phyloP scores from a whole-genome alignment of 2,113 vertebrate species.

The Rhagologus leucostigma region DNA sequence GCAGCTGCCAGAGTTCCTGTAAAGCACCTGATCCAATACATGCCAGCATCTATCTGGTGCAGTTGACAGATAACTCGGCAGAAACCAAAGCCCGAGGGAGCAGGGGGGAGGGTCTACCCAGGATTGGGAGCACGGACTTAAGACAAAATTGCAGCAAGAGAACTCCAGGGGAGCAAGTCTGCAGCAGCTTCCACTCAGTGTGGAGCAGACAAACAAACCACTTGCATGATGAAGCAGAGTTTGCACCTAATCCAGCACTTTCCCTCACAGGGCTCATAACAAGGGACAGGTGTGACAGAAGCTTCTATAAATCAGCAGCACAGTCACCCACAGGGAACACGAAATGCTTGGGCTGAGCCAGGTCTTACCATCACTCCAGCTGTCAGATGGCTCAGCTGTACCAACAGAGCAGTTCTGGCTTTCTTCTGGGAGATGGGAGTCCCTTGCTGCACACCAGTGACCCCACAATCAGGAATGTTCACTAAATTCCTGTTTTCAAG shows the following conservation, averaged over 20 bases:
- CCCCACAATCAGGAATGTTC: not conserved
- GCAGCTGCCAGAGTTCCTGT: not conserved
- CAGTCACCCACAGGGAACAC: not conserved
- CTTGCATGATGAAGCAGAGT: not conserved
- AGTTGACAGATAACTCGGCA: not conserved
- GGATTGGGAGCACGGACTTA: not conserved
- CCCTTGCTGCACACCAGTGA: accelerated
- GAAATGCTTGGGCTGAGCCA: not conserved
- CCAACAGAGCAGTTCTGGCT: not conserved
- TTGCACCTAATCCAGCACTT: not conserved
- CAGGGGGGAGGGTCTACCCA: not conserved
- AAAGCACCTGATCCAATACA: not conserved
- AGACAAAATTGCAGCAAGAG: not conserved
- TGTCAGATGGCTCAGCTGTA: not conserved
- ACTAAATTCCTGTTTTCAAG: not conserved
- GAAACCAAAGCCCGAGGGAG: not conserved
- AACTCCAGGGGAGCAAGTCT: not conserved
- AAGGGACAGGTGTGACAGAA: not conserved
- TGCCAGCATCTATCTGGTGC: not conserved
- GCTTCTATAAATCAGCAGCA: not conserved
- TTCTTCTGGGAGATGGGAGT: not conserved
- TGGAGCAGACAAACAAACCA: not conserved
- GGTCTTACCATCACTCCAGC: not conserved
- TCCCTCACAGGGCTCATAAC: not conserved
- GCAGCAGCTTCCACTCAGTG: not conserved